Base-by-base conservation (phyloP, 2,888 invertebrate genomes). In the Acleris laterana region DNA sequence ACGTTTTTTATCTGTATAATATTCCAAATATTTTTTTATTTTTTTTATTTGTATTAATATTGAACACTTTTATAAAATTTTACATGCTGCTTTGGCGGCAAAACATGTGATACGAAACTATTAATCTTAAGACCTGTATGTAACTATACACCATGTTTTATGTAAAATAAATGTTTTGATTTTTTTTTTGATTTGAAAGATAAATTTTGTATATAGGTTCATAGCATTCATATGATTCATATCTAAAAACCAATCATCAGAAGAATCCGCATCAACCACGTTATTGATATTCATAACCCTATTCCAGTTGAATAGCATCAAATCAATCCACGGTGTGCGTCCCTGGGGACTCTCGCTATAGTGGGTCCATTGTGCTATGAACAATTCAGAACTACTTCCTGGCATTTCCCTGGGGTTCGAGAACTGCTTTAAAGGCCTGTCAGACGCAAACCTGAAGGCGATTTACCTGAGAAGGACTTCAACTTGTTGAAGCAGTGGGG, bases 321-420 rank as follows among this genome's bases (percentile, higher is more conserved):
- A 46, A 44, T 57, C n/a, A 44, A 56, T 22, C 20, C 42, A 11
- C 19, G 17, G 19, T 11, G n/a, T 17, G 16, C 17, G 17, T 57
- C 57, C 25, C 57, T 25, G 2, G 28, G 22, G 57, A 25, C 17
- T 19, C 5, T 25, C 25, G 17, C 20, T 11, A 42, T 20, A 44
- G 56, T 22, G 22, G 38, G 32, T n/a, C 55, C n/a, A 55, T 57
- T 46, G 25, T 46, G 57, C 46, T 17, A 56, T 44, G 44, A 44
- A 57, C 57, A 57, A 46, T 57, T 57, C 57, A 57, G 16, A 46
- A 46, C 57, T 44, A 44, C 46, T 57, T 57, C 46, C 57, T 25
- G 46, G n/a, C 46, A 57, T 57, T 57, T 57, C 57, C 46, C 57
- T 46, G 25, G 46, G 25, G 57, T 46, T 5, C 19, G 13, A 48